Percentiles rank a stretch among this genome's conserved stretches.
Conservation (phyloP, 2,113 vertebrate genomes). For the Mungos mungo region DNA sequence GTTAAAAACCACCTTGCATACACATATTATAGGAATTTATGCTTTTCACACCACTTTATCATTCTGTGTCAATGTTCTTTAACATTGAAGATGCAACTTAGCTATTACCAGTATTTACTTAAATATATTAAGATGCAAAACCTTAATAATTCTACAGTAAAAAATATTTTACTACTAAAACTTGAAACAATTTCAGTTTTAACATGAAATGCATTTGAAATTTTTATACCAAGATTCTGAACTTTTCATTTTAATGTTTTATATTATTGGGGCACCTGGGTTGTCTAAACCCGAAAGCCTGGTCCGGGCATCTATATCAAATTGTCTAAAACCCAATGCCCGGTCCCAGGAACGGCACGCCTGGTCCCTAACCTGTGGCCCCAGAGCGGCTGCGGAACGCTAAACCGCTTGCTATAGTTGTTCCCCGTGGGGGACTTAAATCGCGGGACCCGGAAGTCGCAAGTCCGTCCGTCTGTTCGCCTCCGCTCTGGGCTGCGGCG, state of each 20-base stretch:
- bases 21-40: neutral
- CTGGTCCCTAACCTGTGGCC: too few relatives aligned
- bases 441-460: too few relatives aligned
- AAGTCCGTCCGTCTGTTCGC: too few relatives aligned
- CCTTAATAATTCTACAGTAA: neutral
- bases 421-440: too few relatives aligned
- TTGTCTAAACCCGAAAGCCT: too few relatives aligned
- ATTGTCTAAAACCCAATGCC: too few relatives aligned
- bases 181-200: conserved; percentile 6
- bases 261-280: neutral
- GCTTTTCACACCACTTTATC: neutral
- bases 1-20: neutral
- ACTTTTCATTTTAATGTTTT: conserved; percentile 3
- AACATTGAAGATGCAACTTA: neutral
- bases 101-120: neutral
- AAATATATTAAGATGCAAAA: neutral
- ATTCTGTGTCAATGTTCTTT: neutral
- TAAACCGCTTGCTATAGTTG: too few relatives aligned
- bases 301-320: too few relatives aligned
- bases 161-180: neutral
- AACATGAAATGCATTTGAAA: neutral
- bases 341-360: too few relatives aligned
- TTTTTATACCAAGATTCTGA: neutral
- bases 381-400: too few relatives aligned
- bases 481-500: too few relatives aligned